phyloP scores from a whole-genome alignment of 2,888 invertebrate genomes.

The Lycocerus yunnanus region DNA sequence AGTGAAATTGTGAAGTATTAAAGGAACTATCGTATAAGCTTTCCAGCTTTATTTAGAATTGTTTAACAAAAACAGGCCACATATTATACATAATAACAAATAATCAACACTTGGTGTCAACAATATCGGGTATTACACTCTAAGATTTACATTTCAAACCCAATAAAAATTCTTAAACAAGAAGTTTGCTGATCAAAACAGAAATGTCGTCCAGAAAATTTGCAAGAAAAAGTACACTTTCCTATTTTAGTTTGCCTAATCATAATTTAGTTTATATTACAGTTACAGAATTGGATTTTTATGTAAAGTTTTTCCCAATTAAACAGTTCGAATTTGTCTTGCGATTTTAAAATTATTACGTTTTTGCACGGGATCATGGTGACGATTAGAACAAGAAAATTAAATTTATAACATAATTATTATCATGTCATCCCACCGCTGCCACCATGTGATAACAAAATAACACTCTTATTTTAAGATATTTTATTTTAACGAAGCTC shows the following conservation, averaged over 20 bases:
- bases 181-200: neutral
- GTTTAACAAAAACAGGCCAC: neutral
- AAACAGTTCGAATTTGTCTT: too few species aligned
- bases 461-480: too few species aligned
- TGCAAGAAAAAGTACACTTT: neutral
- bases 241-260: neutral
- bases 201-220: neutral
- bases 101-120: neutral
- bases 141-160: neutral
- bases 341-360: too few species aligned
- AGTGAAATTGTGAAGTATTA: neutral
- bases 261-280: neutral
- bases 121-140: neutral
- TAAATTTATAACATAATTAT: too few species aligned
- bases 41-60: neutral
- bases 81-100: neutral
- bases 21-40: neutral
- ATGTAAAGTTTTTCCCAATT: too few species aligned
- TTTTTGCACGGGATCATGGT: too few species aligned
- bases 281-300: neutral
- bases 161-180: neutral
- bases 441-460: too few species aligned
- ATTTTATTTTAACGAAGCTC: too few species aligned
- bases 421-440: too few species aligned
- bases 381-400: too few species aligned